Evolutionary conservation across 2,113 vertebrate species (phyloP), one percentile per base, ranked within the genome.

Genomic region (Panthera tigris): DNA sequence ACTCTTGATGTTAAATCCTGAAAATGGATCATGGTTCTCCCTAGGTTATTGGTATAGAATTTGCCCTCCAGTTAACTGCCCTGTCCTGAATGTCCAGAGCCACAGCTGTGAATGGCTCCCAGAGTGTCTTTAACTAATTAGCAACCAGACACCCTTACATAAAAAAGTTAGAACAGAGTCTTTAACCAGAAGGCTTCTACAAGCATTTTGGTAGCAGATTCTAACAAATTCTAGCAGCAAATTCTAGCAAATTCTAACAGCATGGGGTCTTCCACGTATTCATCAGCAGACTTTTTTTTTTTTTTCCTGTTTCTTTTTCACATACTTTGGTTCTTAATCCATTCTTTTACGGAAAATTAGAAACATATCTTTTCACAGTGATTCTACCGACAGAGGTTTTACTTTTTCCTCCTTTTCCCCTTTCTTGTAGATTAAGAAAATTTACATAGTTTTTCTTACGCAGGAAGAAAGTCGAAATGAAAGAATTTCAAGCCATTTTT

Each of bases 41-140:
- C 1, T 36, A 81, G 29, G 87, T 89, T 85, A 97, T 83, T 33
- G 91, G 89, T 63, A 65, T 25, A 36, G 8, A 41, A 79, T 94
- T 71, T 90, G 68, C 79, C 52, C 69, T 52, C 23, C 90, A 52
- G 65, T 82, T 92, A 65, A 89, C 57, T 97, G 73, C 69, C 45
- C 66, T 91, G 5, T 96, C 66, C 55, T 66, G 48, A 31, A 74
- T 39, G 55, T 68, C 84, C 52, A 89, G 41, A 89, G 78, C 73
- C 80, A 93, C 73, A 90, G 48, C 55, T 89, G n/a, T 39, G 74
- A 68, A 93, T 65, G 86, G 19, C 90, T 96, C 73, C 57, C 88
- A 65, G 63, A 95, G 82, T 97, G 31, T 95, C 7, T 95, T 97
- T 94, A 91, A 82, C 63, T 66, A 61, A 89, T 92, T 95, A 95